phyloP scores from a whole-genome alignment of 2,797 vertebrate species.

The Dipus sagitta region DNA sequence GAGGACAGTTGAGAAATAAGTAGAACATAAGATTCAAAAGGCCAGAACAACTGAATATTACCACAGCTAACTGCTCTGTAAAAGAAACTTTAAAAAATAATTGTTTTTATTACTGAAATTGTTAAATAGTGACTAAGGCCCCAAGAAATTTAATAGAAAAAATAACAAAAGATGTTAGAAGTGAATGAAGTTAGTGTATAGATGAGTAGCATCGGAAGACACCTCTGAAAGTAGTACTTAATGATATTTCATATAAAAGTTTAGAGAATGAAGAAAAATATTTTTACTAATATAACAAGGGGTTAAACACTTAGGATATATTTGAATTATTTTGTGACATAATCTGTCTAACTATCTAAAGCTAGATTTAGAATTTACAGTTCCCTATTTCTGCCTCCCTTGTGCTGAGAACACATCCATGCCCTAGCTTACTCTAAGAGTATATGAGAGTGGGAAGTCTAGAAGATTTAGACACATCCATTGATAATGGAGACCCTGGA shows the following conservation, averaged over 20 bases:
- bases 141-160: background rate
- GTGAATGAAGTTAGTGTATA: background rate
- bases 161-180: background rate
- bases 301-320: background rate
- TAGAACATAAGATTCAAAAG: constrained; percentile 61
- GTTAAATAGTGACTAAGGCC: constrained; percentile 8
- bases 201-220: background rate
- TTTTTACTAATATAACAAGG: background rate
- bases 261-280: background rate
- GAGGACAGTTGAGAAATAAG: constrained; percentile 47
- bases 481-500: background rate
- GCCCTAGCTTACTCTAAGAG: background rate
- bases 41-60: constrained; percentile 52
- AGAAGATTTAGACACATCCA: background rate
- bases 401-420: background rate
- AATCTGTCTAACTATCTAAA: background rate
- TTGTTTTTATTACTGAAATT: constrained; percentile 53
- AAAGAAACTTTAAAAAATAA: constrained; percentile 54
- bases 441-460: background rate
- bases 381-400: background rate
- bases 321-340: background rate
- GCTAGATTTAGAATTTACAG: background rate
- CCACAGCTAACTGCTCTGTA: constrained; percentile 53
- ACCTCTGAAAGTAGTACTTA: background rate
- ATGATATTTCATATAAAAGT: background rate